phyloP scores from a whole-genome alignment of 2,888 invertebrate genomes.

The Stictocephala bisonia region DNA sequence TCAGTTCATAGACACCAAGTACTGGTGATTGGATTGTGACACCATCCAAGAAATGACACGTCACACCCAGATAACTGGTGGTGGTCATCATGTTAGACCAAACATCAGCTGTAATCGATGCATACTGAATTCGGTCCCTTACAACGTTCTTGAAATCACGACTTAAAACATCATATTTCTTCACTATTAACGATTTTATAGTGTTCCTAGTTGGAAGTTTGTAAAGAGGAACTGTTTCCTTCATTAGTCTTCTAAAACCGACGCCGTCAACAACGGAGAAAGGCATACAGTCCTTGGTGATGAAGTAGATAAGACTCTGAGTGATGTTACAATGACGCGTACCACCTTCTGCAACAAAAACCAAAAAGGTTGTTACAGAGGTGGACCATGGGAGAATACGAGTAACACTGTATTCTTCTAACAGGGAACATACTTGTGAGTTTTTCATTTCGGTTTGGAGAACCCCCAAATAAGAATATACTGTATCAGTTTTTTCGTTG shows the following conservation, averaged over 20 bases:
- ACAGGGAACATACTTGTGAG: no score
- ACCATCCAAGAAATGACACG: conserved; percentile 11
- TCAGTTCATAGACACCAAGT: conserved; percentile 5
- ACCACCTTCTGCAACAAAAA: conserved; percentile 16
- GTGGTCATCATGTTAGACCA: conserved; percentile 34
- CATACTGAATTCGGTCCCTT: neutral
- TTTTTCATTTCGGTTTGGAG: no score
- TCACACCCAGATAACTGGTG: conserved; percentile 18
- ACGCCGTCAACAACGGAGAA: conserved; percentile 11
- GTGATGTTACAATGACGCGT: conserved; percentile 14
- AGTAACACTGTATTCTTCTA: no score
- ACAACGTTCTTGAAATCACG: neutral
- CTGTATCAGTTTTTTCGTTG: no score
- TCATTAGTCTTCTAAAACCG: conserved; percentile 20
- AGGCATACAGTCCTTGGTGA: conserved; percentile 18
- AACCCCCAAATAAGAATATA: no score
- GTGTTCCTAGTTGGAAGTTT: conserved; percentile 13
- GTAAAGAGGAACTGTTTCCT: conserved; percentile 14
- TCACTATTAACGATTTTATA: conserved; percentile 1
- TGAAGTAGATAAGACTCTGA: conserved; percentile 1
- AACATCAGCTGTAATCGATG: conserved; percentile 15
- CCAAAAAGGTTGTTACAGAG: neutral
- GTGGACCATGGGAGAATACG: neutral
- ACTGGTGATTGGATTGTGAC: conserved; percentile 11
- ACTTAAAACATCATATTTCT: conserved; percentile 25